A percentile compares a stretch with the other conserved stretches of the same genome.
These are phyloP conservation scores for Myoxocephalus aenaeus DNA, from an alignment of 2,797 vertebrate species.

Conservation along the genomic window DNA sequence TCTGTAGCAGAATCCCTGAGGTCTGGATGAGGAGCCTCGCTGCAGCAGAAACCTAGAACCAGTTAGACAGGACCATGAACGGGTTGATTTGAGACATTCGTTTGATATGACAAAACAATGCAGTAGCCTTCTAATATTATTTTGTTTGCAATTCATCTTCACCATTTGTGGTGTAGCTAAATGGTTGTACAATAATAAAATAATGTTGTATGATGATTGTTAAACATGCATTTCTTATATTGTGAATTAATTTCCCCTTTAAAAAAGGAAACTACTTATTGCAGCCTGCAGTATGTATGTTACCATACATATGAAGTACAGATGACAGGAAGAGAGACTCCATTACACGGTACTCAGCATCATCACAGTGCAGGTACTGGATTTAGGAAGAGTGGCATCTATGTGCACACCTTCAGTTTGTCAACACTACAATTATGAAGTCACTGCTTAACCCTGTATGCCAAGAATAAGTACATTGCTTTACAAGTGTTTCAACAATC, in stretches of 20 bases:
- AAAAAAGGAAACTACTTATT: too few relatives aligned
- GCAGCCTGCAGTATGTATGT: too few relatives aligned
- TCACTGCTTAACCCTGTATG: neutral
- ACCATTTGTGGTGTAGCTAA: too few relatives aligned
- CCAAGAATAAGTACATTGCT: neutral
- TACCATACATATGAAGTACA: too few relatives aligned
- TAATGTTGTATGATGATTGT: too few relatives aligned
- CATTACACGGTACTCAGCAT: too few relatives aligned
- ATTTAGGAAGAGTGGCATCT: too few relatives aligned
- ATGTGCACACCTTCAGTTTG: too few relatives aligned
- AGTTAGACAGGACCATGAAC: neutral
- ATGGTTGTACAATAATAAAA: neutral
- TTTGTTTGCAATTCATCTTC: too few relatives aligned
- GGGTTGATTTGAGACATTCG: neutral
- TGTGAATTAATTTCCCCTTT: too few relatives aligned
- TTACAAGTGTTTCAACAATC: conserved; percentile 61
- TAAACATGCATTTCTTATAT: too few relatives aligned
- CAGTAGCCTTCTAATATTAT: neutral
- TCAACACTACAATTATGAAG: neutral
- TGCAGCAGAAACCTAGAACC: conserved; percentile 14
- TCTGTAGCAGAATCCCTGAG: rapidly evolving
- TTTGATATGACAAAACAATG: neutral
- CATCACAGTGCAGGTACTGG: too few relatives aligned
- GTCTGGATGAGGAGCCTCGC: neutral
- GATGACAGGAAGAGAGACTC: neutral